These are phyloP conservation scores for Brenthis daphne DNA, from an alignment of 2,888 invertebrate genomes.

Conservation along the genomic window DNA sequence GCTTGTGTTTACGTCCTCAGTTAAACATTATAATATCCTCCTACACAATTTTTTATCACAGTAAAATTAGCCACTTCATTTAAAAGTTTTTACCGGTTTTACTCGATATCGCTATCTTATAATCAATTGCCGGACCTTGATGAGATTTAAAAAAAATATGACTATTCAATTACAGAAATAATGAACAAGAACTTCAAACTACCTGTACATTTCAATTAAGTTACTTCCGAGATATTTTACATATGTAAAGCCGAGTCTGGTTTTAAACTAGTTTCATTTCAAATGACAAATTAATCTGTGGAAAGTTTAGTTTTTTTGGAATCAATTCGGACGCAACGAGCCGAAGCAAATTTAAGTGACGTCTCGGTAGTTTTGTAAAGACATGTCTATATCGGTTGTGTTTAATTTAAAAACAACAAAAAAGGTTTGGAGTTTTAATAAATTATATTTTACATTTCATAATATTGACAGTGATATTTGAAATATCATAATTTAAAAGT, in stretches of 20 bases:
- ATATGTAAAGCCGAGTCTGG: conserved; percentile 18
- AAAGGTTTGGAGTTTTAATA: not conserved
- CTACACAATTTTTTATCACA: no score
- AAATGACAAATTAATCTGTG: conserved; percentile 80
- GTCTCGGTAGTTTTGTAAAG: conserved; percentile 70
- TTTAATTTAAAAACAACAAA: conserved; percentile 14
- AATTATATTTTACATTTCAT: not conserved
- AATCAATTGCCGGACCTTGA: no score
- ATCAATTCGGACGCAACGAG: conserved; percentile 65
- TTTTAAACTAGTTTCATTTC: conserved; percentile 47
- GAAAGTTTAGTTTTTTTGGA: conserved; percentile 68
- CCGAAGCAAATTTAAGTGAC: conserved; percentile 69
- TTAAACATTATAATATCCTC: no score
- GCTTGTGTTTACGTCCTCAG: no score
- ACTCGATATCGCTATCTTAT: no score
- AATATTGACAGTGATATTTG: not conserved
- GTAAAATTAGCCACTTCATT: no score
- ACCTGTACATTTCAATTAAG: not conserved
- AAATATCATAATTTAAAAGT: not conserved
- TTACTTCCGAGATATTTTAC: not conserved
- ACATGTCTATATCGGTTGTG: conserved; percentile 45
- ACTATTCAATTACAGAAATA: not conserved
- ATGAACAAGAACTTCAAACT: not conserved
- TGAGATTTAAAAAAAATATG: no score
- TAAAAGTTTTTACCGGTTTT: no score